Evolutionary conservation across 1,140 invertebrate genomes (phyloP), one percentile per base, ranked within the genome.

Genomic region (Lucilia sericata): DNA sequence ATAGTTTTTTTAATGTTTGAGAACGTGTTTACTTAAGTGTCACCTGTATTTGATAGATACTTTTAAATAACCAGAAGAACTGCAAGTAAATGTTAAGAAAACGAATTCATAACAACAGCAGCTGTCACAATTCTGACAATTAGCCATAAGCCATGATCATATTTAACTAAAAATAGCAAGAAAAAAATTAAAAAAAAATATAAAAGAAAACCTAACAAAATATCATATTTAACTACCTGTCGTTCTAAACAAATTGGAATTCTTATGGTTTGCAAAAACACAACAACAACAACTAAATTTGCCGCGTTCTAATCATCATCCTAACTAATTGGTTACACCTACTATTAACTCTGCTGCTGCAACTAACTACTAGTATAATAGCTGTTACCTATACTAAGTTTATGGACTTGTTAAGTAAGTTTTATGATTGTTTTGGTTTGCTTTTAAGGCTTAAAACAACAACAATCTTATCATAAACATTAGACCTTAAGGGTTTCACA

Each of bases 301-400:
- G 42, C 42, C 42, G 0, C 7, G 42, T 42, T 42, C 42, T 42
- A 42, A 75, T 21, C 34, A 34, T 19, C 74, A 17, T 60, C 55
- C 55, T 21, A 2, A 49, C 36, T 80, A 80, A 80, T 80, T 80
- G 76, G 76, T 80, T 80, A 80, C 76, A 80, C 76, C 42, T 47
- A 19, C 36, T 14, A 42, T 5, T 42, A 42, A 30, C 25, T 30
- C 3, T 30, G 25, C 25, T 30, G 25, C 42, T 8, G 42, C 42
- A 42, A 42, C 10, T 12, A 13, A 75, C 74, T 3, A 75, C 30
- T 14, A 75, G 8, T 14, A 75, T 4, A 36, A 34, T 4, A n/a
- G 13, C 51, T 14, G 51, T 12, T 60, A 60, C 17, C 25, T 47
- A 49, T 51, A 49, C 5, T 7, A 51, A 80, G 47, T 80, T 80